Evolutionary conservation across 37 sponge, comb jelly and placozoan species (phyloP).

Genomic region (Aplysina aerophoba): DNA sequence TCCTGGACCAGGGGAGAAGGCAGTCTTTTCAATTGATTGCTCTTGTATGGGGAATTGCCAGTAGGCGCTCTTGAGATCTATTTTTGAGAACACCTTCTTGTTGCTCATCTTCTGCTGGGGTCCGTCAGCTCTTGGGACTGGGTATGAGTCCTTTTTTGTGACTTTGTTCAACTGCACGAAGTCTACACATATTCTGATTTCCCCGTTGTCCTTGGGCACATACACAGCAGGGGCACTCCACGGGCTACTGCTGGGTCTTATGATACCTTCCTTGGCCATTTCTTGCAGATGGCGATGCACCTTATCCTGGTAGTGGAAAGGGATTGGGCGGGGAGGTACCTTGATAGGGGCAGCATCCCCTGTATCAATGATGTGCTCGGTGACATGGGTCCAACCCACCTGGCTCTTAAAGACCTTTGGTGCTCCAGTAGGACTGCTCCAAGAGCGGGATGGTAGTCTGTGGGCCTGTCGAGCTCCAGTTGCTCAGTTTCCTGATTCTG

Average conservation of each 20-base stretch:
- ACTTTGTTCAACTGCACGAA: constrained; percentile 12
- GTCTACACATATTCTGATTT: constrained; percentile 18
- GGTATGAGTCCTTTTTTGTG: constrained; percentile 28
- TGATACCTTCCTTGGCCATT: background rate
- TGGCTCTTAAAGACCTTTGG: background rate
- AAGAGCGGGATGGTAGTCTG: constrained; percentile 11
- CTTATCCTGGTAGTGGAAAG: constrained; percentile 15
- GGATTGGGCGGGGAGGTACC: constrained; percentile 11
- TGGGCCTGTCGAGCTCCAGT: background rate
- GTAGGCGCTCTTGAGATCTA: constrained; percentile 6
- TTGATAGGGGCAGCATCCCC: constrained; percentile 18
- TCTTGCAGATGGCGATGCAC: constrained; percentile 1
- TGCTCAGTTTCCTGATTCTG: background rate
- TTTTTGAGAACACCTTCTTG: constrained; percentile 7
- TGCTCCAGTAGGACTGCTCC: background rate
- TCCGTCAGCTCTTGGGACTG: constrained; percentile 14
- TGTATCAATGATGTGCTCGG: background rate
- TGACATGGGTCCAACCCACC: background rate
- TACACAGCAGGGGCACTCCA: background rate
- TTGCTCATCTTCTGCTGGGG: background rate
- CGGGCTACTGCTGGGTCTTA: background rate
- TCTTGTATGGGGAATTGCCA: constrained; percentile 12
- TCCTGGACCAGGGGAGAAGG: constrained; percentile 28
- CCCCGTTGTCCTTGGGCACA: constrained; percentile 1
- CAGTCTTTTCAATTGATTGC: constrained; percentile 1